Conservation (phyloP, 2,888 invertebrate genomes). For the Aporophyla nigra region DNA sequence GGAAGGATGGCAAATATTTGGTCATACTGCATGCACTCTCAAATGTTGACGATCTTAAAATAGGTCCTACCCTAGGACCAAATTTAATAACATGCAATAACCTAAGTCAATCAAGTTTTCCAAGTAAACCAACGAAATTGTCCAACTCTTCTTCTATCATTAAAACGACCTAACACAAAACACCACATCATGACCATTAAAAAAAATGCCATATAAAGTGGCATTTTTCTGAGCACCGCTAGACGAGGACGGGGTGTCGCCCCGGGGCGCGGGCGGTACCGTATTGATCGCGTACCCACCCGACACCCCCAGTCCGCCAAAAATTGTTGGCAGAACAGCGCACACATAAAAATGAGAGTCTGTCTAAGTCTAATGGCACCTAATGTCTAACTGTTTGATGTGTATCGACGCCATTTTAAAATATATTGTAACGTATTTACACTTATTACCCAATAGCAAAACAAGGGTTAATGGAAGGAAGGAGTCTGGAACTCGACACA, state of each 20-base stretch:
- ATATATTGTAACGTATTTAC: too few relatives aligned
- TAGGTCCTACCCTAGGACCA: too few relatives aligned
- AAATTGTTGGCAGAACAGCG: slow-evolving; percentile 60
- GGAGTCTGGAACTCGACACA: too few relatives aligned
- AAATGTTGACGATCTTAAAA: too few relatives aligned
- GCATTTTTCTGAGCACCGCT: slow-evolving; percentile 69
- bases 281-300: slow-evolving; percentile 80
- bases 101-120: not conserved
- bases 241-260: slow-evolving; percentile 69
- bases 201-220: slow-evolving; percentile 51
- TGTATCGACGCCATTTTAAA: not conserved
- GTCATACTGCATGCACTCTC: too few relatives aligned
- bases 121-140: not conserved
- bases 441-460: too few relatives aligned
- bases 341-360: slow-evolving; percentile 60
- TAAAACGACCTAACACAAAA: slow-evolving; percentile 10
- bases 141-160: not conserved
- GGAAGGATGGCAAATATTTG: too few relatives aligned
- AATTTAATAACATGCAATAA: too few relatives aligned
- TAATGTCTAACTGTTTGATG: not conserved
- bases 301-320: slow-evolving; percentile 68
- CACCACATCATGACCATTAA: not conserved
- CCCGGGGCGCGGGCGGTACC: slow-evolving; percentile 62
- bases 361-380: slow-evolving; percentile 10
- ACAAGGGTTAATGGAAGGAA: too few relatives aligned